Base-by-base conservation (phyloP, 2,888 invertebrate genomes). In the Andrena bicolor region DNA sequence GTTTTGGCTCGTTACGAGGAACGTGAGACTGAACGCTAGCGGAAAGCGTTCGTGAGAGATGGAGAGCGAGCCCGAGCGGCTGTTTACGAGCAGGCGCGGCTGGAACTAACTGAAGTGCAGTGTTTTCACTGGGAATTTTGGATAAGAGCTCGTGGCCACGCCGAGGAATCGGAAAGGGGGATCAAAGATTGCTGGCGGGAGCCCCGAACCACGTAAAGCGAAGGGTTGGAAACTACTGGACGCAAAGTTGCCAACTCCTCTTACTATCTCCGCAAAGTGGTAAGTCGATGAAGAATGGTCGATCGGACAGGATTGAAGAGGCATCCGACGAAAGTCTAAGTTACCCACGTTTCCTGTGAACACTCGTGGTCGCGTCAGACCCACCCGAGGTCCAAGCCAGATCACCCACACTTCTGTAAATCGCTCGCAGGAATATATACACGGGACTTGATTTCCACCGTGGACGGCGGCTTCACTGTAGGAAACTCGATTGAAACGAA, bases 401-500 rank as follows among this genome's bases (percentile, higher is more conserved):
- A 56, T 20, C 20, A 4, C 23, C 8, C 5, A 56, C 20, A 56
- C 8, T 56, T 10, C 56, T 26, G 23, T 4, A 56, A 23, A 26
- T 56, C 56, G 26, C 26, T 56, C 10, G 1, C 10, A 26, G 23
- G 10, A 16, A 26, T 26, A 56, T 26, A 10, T 26, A 20, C 6
- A 1, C 2, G 8, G 23, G 23, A 26, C 56, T 56, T 56, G 56
- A 35, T 26, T 20, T 26, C 41, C 20, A 4, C 13, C 28, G n/a
- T 28, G 53, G 28, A 2, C 53, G 8, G 8, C n/a, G 30, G 76
- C 77, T 76, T 82, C 76, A 32, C 75, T 61, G 28, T 56, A 60
- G 75, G 78, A 82, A 61, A 71, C 69, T 63, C 70, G 30, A 65
- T 53, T 51, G 51, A 53, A 60, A 64, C 63, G 78, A 73, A 41